Percentiles rank a stretch among this genome's conserved stretches.
Conservation (phyloP, 2,888 invertebrate species). For the Mylabris sibirica region DNA sequence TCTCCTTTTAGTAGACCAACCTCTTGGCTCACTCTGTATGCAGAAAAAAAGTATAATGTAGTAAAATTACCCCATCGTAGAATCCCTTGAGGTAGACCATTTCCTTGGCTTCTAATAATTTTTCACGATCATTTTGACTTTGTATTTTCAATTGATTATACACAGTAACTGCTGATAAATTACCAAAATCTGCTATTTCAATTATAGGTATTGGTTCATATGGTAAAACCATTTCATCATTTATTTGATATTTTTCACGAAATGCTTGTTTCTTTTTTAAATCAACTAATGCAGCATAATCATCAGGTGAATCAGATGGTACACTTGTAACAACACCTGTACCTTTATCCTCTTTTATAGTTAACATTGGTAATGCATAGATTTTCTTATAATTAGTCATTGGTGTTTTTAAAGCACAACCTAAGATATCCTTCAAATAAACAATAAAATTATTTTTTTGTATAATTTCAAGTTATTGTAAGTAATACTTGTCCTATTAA, state of each 20-base stretch:
- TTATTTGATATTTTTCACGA: slow-evolving; percentile 89
- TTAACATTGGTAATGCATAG: slow-evolving; percentile 96
- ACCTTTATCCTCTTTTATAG: slow-evolving; percentile 97
- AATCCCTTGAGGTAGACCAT: slow-evolving; percentile 95
- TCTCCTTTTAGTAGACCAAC: no score
- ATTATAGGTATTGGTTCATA: slow-evolving; percentile 78
- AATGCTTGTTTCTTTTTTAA: slow-evolving; percentile 93
- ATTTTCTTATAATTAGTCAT: slow-evolving; percentile 82
- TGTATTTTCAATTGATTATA: slow-evolving; percentile 94
- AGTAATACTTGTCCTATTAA: slow-evolving; percentile 70
- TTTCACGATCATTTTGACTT: slow-evolving; percentile 96
- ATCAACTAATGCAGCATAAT: slow-evolving; percentile 94
- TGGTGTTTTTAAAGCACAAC: slow-evolving; percentile 84
- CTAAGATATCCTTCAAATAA: slow-evolving; percentile 73
- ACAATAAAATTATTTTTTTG: not conserved
- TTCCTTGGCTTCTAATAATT: slow-evolving; percentile 94
- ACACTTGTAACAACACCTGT: slow-evolving; percentile 98
- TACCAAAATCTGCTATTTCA: slow-evolving; percentile 89
- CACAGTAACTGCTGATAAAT: slow-evolving; percentile 80
- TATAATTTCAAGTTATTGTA: not conserved
- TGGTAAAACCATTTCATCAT: slow-evolving; percentile 76
- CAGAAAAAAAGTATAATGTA: no score
- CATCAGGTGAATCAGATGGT: slow-evolving; percentile 98
- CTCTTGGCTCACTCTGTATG: no score
- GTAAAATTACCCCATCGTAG: slow-evolving; percentile 87